Conservation (phyloP, 2,113 vertebrate species). For the Probosciger aterrimus region DNA sequence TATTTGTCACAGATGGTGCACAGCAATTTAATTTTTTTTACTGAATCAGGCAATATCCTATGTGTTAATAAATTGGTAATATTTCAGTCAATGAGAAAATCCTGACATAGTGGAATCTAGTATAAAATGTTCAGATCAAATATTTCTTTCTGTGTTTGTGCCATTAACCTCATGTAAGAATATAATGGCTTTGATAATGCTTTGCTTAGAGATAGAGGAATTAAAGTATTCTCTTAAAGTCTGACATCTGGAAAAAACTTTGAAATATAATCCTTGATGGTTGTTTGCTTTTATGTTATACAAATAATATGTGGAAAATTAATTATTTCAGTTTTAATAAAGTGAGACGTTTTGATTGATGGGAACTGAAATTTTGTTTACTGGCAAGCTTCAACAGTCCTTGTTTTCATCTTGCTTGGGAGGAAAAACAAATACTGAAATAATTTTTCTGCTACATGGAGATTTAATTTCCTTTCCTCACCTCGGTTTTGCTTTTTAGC, state of each 20-base stretch:
- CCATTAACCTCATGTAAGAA: neutral
- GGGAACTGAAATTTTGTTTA: conserved; percentile 1
- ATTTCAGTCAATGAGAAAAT: neutral
- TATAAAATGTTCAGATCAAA: neutral
- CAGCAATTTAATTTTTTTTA: neutral
- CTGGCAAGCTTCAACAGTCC: neutral
- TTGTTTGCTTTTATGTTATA: neutral
- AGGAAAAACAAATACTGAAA: conserved; percentile 3
- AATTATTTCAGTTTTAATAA: conserved; percentile 11
- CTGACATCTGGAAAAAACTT: neutral
- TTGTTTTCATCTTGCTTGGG: neutral
- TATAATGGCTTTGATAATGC: neutral
- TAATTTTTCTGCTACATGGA: neutral
- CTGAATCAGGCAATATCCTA: neutral
- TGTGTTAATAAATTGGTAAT: neutral
- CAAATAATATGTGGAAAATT: neutral
- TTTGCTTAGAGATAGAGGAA: neutral
- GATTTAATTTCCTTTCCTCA: conserved; percentile 31
- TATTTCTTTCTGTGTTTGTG: neutral
- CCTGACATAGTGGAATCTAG: neutral
- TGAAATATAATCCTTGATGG: neutral
- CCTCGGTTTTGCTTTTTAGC: neutral
- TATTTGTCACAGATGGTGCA: neutral
- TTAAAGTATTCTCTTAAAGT: neutral
- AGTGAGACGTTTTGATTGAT: neutral